phyloP scores from a whole-genome alignment of 2,797 vertebrate genomes.

The Pteropus rufus region DNA sequence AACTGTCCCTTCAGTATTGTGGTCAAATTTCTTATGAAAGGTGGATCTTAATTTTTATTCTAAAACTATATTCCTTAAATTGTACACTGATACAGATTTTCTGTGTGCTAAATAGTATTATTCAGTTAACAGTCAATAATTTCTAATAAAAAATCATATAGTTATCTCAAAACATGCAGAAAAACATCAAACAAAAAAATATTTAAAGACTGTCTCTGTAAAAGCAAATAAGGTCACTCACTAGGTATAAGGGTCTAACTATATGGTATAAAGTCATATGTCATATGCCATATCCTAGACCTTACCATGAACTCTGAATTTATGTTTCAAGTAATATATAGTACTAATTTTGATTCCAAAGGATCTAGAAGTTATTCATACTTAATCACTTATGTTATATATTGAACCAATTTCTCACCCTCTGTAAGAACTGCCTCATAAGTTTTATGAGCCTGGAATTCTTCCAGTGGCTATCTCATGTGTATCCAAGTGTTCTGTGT shows the following conservation, averaged over 20 bases:
- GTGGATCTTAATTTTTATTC: slow-evolving; percentile 11
- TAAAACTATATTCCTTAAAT: slow-evolving; percentile 41
- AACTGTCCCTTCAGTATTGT: background rate
- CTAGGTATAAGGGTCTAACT: background rate
- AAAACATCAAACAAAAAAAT: background rate
- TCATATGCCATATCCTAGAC: background rate
- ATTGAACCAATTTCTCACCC: slow-evolving; percentile 3
- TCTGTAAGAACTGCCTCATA: background rate
- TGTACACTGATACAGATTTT: background rate
- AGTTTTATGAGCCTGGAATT: slow-evolving; percentile 17
- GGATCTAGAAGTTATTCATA: slow-evolving; percentile 16
- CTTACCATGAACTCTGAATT: slow-evolving; percentile 29
- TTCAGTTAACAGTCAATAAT: background rate
- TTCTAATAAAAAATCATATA: background rate
- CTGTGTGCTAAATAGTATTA: background rate
- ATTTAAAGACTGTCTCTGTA: background rate
- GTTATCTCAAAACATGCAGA: background rate
- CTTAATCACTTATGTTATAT: slow-evolving; percentile 36
- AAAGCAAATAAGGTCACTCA: background rate
- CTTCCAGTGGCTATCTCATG: background rate
- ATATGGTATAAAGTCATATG: background rate
- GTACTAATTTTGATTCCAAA: slow-evolving; percentile 43
- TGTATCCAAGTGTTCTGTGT: background rate
- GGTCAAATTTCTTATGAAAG: background rate
- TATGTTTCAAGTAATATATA: slow-evolving; percentile 22